Base-by-base conservation (phyloP, 1,140 invertebrate species). In the Agrilus planipennis region DNA sequence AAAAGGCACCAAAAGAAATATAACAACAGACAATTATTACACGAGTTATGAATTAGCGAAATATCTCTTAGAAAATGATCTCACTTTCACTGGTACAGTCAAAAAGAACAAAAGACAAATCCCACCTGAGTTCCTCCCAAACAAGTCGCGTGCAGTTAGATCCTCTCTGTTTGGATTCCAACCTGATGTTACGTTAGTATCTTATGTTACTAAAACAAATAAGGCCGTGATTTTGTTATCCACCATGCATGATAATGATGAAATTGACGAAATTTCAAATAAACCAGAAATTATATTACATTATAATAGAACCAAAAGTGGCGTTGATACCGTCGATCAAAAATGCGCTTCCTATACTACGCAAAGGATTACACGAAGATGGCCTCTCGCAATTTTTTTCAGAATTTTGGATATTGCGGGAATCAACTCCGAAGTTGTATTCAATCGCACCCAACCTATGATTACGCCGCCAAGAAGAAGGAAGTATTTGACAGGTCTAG, bases 311-410 rank as follows among this genome's bases (percentile, higher is more conserved):
- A 63, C 54, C 2, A 69, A 67, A 52, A 50, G 54, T n/a, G 61
- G 56, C 7, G 59, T 64, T 2, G 55, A 64, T 47, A 55, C 40
- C 11, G 55, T 59, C 29, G 58, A 67, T 48, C 42, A 55, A 45
- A 45, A 51, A 30, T 60, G 51, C 44, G 34, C 44, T 31, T 25
- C 38, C 25, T 47, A 50, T 39, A 34, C 22, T 14, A 63, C 63
- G 5, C 55, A 60, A 50, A 57, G 67, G 31, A 54, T 63, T 32
- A 64, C 63, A 34, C 61, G 64, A 46, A 62, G 68, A 51, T 73
- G 70, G 69, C 62, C 66, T 6, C 47, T 70, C 7, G 64, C 63
- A 6, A 44, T 71, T 29, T 71, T 72, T 52, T 70, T 63, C 38
- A 61, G 60, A 27, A 43, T 69, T 7, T 45, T 73, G 4, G 66